Evolutionary conservation across 2,888 invertebrate species (phyloP), one percentile per base, ranked within the genome.

Genomic region (Epirrhoe tristata): DNA sequence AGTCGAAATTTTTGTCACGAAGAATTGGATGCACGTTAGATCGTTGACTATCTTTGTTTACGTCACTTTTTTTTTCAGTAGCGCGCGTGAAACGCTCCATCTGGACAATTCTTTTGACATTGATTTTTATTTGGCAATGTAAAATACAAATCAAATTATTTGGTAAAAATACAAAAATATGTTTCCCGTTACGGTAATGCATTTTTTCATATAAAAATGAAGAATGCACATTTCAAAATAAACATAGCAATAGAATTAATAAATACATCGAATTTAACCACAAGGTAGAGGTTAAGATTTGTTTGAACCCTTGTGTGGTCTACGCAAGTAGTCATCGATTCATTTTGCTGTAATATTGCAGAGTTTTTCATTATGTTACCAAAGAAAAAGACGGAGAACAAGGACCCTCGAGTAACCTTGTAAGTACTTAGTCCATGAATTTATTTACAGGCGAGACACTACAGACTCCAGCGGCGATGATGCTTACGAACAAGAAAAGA

Each of bases 401-500:
- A 67, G 63, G 69, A 58, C 63, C 69, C 14, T 58, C 70, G 59
- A 67, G 69, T 71, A 53, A 66, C 59, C 14, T 74, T 73, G 88
- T 89, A 85, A 89, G 89, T 88, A 87, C 54, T 71, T 69, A 67
- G 6, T 43, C 8, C 16, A 69, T 77, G 74, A 83, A 56, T 71
- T 68, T 71, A 54, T 66, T 74, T 69, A 51, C 71, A 74, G 74
- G 43, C 58, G 51, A 17, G 60, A 55, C 32, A 58, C 65, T 12
- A 63, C 70, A 0, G 67, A 70, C 43, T 62, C 61, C 14, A 68
- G 61, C 60, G 34, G 79, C 7, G 83, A 80, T 8, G 55, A 52
- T 12, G 75, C 71, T 48, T 57, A 81, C 52, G 86, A 88, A 17
- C 87, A 89, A n/a, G 89, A 89, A 51, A 93, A 86, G 73, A 95